These are phyloP conservation scores for Sialia sialis DNA, from an alignment of 2,113 vertebrate genomes.

Conservation along the genomic window DNA sequence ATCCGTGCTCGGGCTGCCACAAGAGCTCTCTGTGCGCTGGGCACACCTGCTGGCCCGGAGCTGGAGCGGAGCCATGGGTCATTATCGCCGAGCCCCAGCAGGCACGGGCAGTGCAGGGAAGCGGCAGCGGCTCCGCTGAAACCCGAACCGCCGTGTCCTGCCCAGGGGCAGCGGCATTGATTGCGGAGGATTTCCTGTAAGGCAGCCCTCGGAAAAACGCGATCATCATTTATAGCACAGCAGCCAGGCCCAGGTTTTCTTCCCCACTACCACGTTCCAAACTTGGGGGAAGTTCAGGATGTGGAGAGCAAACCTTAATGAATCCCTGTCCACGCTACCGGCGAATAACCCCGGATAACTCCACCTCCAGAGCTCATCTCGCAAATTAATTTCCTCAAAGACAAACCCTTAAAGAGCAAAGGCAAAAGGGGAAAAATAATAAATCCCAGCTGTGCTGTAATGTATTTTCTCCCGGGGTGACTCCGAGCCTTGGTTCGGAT, in stretches of 20 bases:
- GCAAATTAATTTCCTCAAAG: neutral
- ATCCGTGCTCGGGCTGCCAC: neutral
- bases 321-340: neutral
- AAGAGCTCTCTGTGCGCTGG: neutral
- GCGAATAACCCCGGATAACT: neutral
- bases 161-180: neutral
- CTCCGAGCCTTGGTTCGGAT: rapidly evolving
- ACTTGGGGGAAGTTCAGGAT: neutral
- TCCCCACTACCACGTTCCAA: rapidly evolving
- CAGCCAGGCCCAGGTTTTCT: rapidly evolving
- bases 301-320: neutral
- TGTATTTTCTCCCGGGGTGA: neutral
- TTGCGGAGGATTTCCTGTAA: rapidly evolving
- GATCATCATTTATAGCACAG: rapidly evolving
- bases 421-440: rapidly evolving
- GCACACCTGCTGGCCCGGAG: neutral
- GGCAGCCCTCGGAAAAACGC: rapidly evolving
- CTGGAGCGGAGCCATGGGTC: neutral
- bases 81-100: no score
- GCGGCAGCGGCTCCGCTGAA: rapidly evolving
- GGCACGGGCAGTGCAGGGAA: no score
- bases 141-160: rapidly evolving
- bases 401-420: neutral
- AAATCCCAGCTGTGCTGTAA: neutral
- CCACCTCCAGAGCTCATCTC: neutral